Conservation (phyloP, 2,888 invertebrate genomes). For the Magallana nippona region DNA sequence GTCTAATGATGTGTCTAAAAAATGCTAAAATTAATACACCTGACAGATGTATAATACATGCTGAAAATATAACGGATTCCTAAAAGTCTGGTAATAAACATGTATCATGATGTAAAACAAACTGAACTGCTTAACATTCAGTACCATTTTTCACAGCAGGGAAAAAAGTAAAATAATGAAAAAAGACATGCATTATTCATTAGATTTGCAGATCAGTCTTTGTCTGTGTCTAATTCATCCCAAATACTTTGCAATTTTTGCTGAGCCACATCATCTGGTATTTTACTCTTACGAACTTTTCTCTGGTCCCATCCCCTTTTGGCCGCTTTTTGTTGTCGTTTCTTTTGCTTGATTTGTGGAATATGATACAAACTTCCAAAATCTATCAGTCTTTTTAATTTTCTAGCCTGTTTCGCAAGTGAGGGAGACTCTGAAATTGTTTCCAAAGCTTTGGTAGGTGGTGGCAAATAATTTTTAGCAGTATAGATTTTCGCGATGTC, state of each 20-base stretch:
- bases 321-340: constrained; percentile 63
- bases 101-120: no score
- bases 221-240: constrained; percentile 53
- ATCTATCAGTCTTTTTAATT: constrained; percentile 56
- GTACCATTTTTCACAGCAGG: no score
- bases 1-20: no score
- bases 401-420: constrained; percentile 50
- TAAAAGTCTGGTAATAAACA: no score
- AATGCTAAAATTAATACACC: no score
- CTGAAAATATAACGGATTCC: no score
- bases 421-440: constrained; percentile 68
- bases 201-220: not conserved
- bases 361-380: constrained; percentile 58
- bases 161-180: no score
- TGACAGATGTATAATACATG: no score
- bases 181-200: no score
- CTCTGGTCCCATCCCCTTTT: constrained; percentile 65
- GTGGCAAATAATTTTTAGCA: constrained; percentile 69
- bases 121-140: no score
- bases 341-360: constrained; percentile 61
- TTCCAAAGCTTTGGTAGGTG: constrained; percentile 66
- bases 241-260: constrained; percentile 51
- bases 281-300: constrained; percentile 45
- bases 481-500: constrained; percentile 63
- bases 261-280: constrained; percentile 56